Conservation (phyloP, 2,888 invertebrate species). For the Conops quadrifasciatus region DNA sequence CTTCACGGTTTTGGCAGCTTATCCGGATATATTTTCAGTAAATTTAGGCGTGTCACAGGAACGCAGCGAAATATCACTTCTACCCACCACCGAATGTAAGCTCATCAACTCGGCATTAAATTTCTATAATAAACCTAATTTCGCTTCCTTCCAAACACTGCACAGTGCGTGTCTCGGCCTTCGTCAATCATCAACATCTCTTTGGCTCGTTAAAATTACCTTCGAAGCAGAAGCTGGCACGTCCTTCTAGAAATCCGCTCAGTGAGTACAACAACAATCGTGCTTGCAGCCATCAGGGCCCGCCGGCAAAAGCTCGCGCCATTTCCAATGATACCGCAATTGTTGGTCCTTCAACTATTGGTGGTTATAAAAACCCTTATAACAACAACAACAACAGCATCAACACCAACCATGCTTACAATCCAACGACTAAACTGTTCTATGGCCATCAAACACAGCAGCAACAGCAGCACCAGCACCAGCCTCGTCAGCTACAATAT, state of each 20-base stretch:
- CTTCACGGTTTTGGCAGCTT: constrained; percentile 57
- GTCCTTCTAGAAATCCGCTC: constrained; percentile 48
- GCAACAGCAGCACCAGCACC: constrained; percentile 20
- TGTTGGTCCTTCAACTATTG: background rate
- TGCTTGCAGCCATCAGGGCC: constrained; percentile 42
- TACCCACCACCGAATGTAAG: constrained; percentile 58
- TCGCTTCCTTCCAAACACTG: background rate
- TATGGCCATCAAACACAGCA: constrained; percentile 7
- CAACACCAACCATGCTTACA: constrained; percentile 2
- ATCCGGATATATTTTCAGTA: constrained; percentile 60
- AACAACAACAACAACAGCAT: constrained; percentile 5
- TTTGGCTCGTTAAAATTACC: constrained; percentile 51
- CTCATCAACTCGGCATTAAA: constrained; percentile 15
- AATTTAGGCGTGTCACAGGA: constrained; percentile 56
- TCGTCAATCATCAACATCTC: constrained; percentile 47
- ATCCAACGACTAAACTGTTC: constrained; percentile 2
- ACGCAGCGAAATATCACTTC: constrained; percentile 57
- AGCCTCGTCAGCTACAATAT: background rate
- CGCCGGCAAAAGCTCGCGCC: constrained; percentile 53
- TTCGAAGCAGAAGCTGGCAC: constrained; percentile 47
- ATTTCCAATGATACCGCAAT: constrained; percentile 46
- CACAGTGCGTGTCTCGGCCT: constrained; percentile 45
- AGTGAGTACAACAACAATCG: constrained; percentile 50
- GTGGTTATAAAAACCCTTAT: constrained; percentile 4
- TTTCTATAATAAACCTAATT: background rate